These are phyloP conservation scores for Tridacna crocea DNA, from an alignment of 2,888 invertebrate genomes.

Conservation along the genomic window DNA sequence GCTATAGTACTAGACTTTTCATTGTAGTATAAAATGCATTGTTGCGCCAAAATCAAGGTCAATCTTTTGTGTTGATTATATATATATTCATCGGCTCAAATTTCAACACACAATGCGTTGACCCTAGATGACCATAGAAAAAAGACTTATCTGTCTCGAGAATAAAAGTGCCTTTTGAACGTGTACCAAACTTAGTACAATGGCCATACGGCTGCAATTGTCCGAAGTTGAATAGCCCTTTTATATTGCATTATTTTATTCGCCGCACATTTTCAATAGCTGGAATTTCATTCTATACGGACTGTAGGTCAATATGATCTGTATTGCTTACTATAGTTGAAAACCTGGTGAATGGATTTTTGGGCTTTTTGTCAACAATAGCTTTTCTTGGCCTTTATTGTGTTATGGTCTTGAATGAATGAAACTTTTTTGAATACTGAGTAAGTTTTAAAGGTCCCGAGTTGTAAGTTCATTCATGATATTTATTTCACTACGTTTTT, in stretches of 20 bases:
- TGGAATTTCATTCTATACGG: slow-evolving; percentile 46
- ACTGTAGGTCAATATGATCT: slow-evolving; percentile 12
- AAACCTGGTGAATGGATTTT: slow-evolving; percentile 18
- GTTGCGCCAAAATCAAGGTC: slow-evolving; percentile 28
- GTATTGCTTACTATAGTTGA: slow-evolving; percentile 16
- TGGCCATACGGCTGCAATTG: slow-evolving; percentile 48
- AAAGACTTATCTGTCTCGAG: slow-evolving; percentile 30
- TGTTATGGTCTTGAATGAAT: not conserved
- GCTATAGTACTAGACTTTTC: not conserved
- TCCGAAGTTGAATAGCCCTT: slow-evolving; percentile 55
- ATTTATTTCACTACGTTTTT: too few relatives aligned
- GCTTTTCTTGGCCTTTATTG: slow-evolving; percentile 5
- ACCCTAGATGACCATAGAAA: slow-evolving; percentile 44
- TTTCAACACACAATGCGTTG: slow-evolving; percentile 17
- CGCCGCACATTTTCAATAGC: slow-evolving; percentile 45
- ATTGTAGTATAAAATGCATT: slow-evolving; percentile 29
- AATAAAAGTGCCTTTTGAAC: slow-evolving; percentile 46
- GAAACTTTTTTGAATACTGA: too few relatives aligned
- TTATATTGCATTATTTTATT: slow-evolving; percentile 57
- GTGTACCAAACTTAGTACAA: slow-evolving; percentile 35
- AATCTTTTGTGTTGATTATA: slow-evolving; percentile 7
- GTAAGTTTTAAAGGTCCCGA: too few relatives aligned
- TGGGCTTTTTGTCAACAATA: slow-evolving; percentile 22
- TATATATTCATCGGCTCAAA: slow-evolving; percentile 10
- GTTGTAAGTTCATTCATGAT: too few relatives aligned